Percentiles rank a stretch among this genome's conserved stretches.
Conservation (phyloP, 2,888 invertebrate species). For the Brenthis hecate region DNA sequence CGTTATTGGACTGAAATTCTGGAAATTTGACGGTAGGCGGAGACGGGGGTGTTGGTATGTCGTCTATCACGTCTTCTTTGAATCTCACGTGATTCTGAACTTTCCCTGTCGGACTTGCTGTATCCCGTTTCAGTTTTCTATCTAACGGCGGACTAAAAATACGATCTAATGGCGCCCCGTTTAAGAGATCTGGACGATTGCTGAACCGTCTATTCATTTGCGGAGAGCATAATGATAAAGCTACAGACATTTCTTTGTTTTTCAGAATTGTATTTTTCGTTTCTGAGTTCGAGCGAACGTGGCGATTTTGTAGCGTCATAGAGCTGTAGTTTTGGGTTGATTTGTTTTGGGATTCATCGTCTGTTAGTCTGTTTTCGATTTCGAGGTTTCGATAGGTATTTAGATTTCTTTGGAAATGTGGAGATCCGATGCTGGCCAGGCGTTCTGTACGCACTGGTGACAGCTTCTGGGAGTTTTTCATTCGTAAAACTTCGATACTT, state of each 20-base stretch:
- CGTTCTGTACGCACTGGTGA: constrained; percentile 74
- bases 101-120: constrained; percentile 65
- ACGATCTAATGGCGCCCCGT: constrained; percentile 70
- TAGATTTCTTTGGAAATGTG: constrained; percentile 83
- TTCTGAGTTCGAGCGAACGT: constrained; percentile 74
- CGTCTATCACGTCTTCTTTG: constrained; percentile 72
- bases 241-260: constrained; percentile 71
- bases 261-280: constrained; percentile 76
- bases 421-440: constrained; percentile 84
- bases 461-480: constrained; percentile 75
- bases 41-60: constrained; percentile 74
- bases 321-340: constrained; percentile 67
- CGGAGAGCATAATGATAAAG: constrained; percentile 78
- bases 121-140: constrained; percentile 61
- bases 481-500: constrained; percentile 83
- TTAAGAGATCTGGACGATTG: constrained; percentile 69
- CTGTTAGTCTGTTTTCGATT: constrained; percentile 66
- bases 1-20: constrained; percentile 74
- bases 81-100: constrained; percentile 76
- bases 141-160: constrained; percentile 71
- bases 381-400: constrained; percentile 83
- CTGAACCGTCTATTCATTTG: constrained; percentile 79
- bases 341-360: constrained; percentile 60
- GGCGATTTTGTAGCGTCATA: constrained; percentile 71
- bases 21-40: constrained; percentile 72